phyloP scores from a whole-genome alignment of 2,888 invertebrate species.

The Sclerodermus sp. region DNA sequence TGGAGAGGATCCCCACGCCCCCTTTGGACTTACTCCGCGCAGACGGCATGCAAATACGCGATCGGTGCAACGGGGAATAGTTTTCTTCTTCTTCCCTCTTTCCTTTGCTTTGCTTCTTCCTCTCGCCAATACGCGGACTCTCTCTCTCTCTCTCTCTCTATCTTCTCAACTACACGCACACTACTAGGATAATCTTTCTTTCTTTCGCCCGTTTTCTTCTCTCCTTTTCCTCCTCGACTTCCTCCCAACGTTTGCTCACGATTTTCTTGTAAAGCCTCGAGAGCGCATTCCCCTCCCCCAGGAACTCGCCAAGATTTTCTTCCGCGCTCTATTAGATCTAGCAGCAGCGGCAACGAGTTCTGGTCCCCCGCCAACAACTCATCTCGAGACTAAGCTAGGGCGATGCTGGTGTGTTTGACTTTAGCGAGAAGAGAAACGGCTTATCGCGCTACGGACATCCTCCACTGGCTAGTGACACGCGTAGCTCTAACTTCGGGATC shows the following conservation, averaged over 20 bases:
- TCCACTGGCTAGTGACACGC: too few relatives aligned
- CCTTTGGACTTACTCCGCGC: constrained; percentile 46
- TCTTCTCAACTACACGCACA: too few relatives aligned
- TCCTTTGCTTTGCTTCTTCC: constrained; percentile 17
- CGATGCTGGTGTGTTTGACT: too few relatives aligned
- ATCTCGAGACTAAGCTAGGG: too few relatives aligned
- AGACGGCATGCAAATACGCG: constrained; percentile 54
- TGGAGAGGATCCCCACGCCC: constrained; percentile 58
- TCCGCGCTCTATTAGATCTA: too few relatives aligned
- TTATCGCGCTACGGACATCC: too few relatives aligned
- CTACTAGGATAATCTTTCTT: constrained; percentile 3
- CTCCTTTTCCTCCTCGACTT: constrained; percentile 9
- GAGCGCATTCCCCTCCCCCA: constrained; percentile 4
- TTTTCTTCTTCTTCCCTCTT: constrained; percentile 15
- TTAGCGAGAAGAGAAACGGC: too few relatives aligned
- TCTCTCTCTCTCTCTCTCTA: constrained; percentile 13
- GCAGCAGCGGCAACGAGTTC: too few relatives aligned
- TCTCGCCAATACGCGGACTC: constrained; percentile 16
- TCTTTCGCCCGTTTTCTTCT: constrained; percentile 9
- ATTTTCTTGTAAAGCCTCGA: background rate
- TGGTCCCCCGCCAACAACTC: too few relatives aligned
- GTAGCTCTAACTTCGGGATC: too few relatives aligned
- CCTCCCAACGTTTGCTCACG: constrained; percentile 4
- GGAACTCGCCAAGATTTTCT: too few relatives aligned
- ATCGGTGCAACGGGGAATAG: constrained; percentile 26